phyloP scores from a whole-genome alignment of 64 coral and sea anemone species.

The Porites lutea region DNA sequence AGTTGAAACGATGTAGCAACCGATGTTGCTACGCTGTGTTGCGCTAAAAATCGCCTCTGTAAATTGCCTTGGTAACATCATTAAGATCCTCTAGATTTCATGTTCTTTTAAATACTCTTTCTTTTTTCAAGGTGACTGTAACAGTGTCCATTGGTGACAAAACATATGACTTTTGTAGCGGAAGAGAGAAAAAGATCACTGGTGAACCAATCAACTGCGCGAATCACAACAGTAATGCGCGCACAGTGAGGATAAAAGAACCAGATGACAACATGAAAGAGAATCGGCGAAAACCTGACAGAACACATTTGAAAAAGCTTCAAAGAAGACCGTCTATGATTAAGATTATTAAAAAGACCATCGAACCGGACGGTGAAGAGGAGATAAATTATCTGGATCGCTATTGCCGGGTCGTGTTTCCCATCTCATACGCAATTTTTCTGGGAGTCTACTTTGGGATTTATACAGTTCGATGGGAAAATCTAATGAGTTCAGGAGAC shows the following conservation, averaged over 20 bases:
- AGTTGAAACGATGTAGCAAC: too few relatives aligned
- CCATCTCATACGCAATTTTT: constrained; percentile 60
- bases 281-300: constrained; percentile 12
- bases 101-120: neutral
- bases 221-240: constrained; percentile 5
- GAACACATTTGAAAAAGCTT: constrained; percentile 25
- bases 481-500: neutral
- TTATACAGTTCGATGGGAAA: constrained; percentile 38
- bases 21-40: too few relatives aligned
- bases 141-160: constrained; percentile 62
- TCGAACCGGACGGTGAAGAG: constrained; percentile 37
- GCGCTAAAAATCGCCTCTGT: too few relatives aligned
- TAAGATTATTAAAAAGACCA: constrained; percentile 70
- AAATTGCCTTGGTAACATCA: neutral
- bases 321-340: constrained; percentile 56
- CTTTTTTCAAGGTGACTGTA: constrained; percentile 25
- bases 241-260: constrained; percentile 1
- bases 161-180: constrained; percentile 51
- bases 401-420: constrained; percentile 63
- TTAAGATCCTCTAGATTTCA: neutral
- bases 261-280: neutral
- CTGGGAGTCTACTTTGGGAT: constrained; percentile 64
- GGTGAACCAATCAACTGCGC: neutral
- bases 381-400: constrained; percentile 58
- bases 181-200: constrained; percentile 11